Percentiles rank a stretch among this genome's conserved stretches.
Evolutionary conservation across 2,113 vertebrate species (phyloP).

Genomic region (Hippolais icterina): DNA sequence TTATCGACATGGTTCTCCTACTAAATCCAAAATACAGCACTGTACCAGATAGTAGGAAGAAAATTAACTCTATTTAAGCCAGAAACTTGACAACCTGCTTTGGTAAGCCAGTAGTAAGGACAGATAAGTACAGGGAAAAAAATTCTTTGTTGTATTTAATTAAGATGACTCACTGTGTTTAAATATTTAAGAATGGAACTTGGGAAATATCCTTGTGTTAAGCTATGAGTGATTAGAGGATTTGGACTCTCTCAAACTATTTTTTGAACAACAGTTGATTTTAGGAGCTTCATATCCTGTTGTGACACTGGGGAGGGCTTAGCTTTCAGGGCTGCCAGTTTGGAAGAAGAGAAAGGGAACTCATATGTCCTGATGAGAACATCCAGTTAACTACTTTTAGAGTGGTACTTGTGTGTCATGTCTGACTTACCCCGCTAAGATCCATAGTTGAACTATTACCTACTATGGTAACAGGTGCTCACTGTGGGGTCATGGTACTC

Average conservation of each 20-base stretch:
- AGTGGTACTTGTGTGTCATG: neutral
- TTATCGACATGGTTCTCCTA: neutral
- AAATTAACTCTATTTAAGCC: neutral
- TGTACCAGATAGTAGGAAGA: neutral
- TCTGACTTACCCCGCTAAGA: neutral
- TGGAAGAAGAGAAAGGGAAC: neutral
- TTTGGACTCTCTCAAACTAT: neutral
- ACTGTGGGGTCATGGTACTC: neutral
- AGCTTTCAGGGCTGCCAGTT: neutral
- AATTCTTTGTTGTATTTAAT: neutral
- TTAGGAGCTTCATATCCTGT: neutral
- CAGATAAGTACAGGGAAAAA: neutral
- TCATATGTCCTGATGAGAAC: neutral
- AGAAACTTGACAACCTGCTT: neutral
- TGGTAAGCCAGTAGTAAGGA: neutral
- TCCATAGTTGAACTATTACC: rapidly evolving
- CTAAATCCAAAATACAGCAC: neutral
- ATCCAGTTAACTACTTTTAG: neutral
- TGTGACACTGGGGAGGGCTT: neutral
- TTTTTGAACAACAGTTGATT: neutral
- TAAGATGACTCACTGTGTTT: neutral
- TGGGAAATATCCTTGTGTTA: neutral
- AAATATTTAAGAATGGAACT: neutral
- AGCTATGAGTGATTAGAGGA: neutral
- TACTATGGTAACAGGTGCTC: neutral